A percentile compares a stretch with the other conserved stretches of the same genome.
Evolutionary conservation across 2,113 vertebrate genomes (phyloP).

Genomic region (Mus pahari): DNA sequence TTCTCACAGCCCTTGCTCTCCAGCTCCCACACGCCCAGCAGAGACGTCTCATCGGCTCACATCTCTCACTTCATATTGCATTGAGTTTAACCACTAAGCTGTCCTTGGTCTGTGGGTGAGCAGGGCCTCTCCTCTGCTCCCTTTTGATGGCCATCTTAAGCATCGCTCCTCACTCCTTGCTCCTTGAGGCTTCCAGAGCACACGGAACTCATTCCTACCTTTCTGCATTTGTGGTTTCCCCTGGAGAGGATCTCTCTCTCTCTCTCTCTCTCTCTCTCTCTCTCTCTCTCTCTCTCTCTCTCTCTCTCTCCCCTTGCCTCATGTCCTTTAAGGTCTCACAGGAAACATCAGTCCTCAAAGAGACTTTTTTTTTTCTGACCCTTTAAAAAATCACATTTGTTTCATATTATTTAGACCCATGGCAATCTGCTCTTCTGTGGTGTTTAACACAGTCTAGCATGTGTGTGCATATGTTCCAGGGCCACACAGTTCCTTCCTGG

Average conservation of each 20-base stretch:
- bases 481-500: neutral
- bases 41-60: neutral
- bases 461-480: neutral
- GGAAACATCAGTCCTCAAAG: neutral
- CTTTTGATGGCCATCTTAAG: neutral
- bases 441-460: neutral
- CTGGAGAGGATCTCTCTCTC: neutral
- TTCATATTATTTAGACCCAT: neutral
- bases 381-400: slow-evolving; percentile 25
- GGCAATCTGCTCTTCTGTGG: neutral
- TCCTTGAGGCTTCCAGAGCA: neutral
- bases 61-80: neutral
- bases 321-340: neutral
- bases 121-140: neutral
- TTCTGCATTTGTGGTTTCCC: neutral
- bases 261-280: no score
- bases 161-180: no score
- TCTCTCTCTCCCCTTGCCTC: neutral
- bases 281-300: no score
- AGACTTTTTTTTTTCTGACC: neutral
- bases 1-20: neutral
- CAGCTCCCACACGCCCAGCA: neutral
- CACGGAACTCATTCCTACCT: neutral
- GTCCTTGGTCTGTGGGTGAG: neutral
- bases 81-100: neutral